phyloP scores from a whole-genome alignment of 2,113 vertebrate species.

The Nyctereutes procyonoides region DNA sequence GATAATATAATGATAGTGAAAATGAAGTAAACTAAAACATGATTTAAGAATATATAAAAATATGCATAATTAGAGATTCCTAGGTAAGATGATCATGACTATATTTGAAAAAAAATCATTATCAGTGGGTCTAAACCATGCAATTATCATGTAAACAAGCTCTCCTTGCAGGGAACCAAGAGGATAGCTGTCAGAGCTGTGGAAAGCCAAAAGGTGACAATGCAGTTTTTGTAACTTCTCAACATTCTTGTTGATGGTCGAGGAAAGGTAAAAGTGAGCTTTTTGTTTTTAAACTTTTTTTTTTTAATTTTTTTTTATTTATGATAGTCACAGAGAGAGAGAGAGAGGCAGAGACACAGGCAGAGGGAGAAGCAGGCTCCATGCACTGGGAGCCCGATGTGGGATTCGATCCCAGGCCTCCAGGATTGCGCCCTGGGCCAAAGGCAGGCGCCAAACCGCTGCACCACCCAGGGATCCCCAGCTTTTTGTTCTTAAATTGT shows the following conservation, averaged over 20 bases:
- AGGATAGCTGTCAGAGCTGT: background rate
- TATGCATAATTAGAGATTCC: background rate
- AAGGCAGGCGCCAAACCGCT: no score
- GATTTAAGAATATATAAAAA: background rate
- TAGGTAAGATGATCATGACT: background rate
- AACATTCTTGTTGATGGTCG: slow-evolving; percentile 54
- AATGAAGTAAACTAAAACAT: background rate
- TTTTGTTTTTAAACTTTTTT: slow-evolving; percentile 65
- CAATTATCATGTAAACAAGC: slow-evolving; percentile 12
- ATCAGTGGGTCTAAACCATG: slow-evolving; percentile 27
- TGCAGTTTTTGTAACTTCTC: slow-evolving; percentile 53
- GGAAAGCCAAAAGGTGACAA: slow-evolving; percentile 48
- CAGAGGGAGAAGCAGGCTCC: no score
- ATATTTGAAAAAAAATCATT: slow-evolving; percentile 34
- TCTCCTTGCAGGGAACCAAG: slow-evolving; percentile 19
- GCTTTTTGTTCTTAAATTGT: slow-evolving; percentile 46
- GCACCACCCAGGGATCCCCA: no score
- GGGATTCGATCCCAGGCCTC: no score
- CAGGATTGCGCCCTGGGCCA: no score
- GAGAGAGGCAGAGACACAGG: no score
- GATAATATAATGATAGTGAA: background rate
- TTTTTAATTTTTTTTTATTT: no score
- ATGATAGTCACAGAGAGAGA: no score
- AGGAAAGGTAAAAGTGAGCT: slow-evolving; percentile 55
- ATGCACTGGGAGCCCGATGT: no score